Conservation (phyloP, 1,140 invertebrate genomes). For the Laodelphax striatellus region DNA sequence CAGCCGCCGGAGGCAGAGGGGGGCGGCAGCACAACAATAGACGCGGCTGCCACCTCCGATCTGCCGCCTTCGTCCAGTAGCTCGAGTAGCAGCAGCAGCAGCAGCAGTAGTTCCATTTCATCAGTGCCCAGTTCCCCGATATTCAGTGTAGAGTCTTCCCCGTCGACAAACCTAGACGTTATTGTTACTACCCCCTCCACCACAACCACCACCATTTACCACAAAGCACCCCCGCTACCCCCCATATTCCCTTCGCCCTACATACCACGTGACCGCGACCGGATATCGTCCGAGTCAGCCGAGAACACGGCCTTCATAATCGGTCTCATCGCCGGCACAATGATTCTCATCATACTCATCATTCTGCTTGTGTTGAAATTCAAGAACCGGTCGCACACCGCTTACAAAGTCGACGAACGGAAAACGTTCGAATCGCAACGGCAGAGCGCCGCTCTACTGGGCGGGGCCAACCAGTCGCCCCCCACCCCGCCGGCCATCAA, state of each 20-base stretch:
- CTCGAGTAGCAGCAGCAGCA: conserved; percentile 11
- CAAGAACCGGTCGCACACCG: conserved; percentile 72
- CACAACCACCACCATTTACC: conserved; percentile 16
- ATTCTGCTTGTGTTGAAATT: conserved; percentile 82
- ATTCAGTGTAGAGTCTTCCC: not conserved
- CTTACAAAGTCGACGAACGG: conserved; percentile 83
- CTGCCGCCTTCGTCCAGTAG: not conserved
- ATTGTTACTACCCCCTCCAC: conserved; percentile 13
- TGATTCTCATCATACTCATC: conserved; percentile 84
- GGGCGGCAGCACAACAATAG: not conserved
- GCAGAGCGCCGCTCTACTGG: conserved; percentile 58
- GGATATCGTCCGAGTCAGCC: conserved; percentile 57
- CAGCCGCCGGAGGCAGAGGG: not conserved
- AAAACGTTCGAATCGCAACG: conserved; percentile 58
- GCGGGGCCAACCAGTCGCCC: conserved; percentile 41
- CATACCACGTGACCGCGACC: conserved; percentile 34
- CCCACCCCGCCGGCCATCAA: conserved; percentile 35
- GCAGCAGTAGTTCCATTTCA: conserved; percentile 1
- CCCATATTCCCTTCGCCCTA: conserved; percentile 11
- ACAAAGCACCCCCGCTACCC: conserved; percentile 14
- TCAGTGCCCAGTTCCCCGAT: not conserved
- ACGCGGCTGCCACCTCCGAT: not conserved
- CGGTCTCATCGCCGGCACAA: conserved; percentile 78
- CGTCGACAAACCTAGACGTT: conserved; percentile 4
- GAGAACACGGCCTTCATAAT: conserved; percentile 68